Evolutionary conservation across 2,113 vertebrate species (phyloP).

Genomic region (Lepisosteus oculatus): DNA sequence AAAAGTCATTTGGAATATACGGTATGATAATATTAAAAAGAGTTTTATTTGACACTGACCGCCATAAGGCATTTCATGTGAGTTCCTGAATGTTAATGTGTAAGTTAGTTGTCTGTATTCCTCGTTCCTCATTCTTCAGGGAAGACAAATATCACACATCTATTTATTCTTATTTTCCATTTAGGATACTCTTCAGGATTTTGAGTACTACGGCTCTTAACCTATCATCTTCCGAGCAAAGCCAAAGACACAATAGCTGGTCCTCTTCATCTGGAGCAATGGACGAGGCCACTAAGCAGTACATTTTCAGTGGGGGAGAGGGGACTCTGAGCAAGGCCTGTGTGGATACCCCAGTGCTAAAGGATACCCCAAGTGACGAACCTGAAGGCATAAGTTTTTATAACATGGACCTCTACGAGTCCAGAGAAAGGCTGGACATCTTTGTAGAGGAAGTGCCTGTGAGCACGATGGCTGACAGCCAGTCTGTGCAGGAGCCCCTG

Average conservation of each 20-base stretch:
- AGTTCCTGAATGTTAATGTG: too few relatives aligned
- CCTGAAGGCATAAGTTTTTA: conserved; percentile 48
- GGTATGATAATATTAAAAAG: too few relatives aligned
- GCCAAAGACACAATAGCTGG: background rate
- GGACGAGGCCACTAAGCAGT: conserved; percentile 1
- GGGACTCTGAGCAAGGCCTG: background rate
- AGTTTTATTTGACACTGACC: too few relatives aligned
- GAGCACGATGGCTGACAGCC: conserved; percentile 24
- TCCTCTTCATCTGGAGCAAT: background rate
- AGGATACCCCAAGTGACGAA: conserved; percentile 25
- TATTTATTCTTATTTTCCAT: too few relatives aligned
- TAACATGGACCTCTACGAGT: conserved; percentile 73
- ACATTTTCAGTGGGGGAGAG: background rate
- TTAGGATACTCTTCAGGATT: too few relatives aligned
- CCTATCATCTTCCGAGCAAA: conserved; percentile 26
- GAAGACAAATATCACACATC: too few relatives aligned
- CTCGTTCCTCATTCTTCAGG: too few relatives aligned
- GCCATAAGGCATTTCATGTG: too few relatives aligned
- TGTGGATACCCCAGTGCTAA: background rate
- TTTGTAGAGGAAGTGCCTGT: conserved; percentile 61
- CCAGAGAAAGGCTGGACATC: conserved; percentile 62
- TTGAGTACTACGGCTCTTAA: too few relatives aligned
- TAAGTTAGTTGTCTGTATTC: too few relatives aligned
- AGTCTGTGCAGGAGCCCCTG: conserved; percentile 17
- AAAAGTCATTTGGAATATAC: too few relatives aligned